Base-by-base conservation (phyloP, 2,888 invertebrate genomes). In the Adelphocoris suturalis region DNA sequence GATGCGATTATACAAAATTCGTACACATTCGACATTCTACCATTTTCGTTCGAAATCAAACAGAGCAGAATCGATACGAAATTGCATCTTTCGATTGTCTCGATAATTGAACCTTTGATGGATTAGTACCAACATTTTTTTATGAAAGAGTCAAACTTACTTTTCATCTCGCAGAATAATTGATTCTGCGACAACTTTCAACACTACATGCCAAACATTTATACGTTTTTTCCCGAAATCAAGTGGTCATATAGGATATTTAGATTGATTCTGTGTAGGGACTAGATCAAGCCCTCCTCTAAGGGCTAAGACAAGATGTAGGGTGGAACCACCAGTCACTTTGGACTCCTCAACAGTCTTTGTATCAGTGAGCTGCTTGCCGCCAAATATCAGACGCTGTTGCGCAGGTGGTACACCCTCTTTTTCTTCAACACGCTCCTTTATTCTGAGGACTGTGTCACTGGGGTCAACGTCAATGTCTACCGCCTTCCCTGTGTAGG, bases 401-500 rank as follows among this genome's bases (percentile, higher is more conserved):
- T 89, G 89, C 19, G 47, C 84, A 12, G 89, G 89, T n/a, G 89
- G 89, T 9, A 89, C 61, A 3, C 89, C 89, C 23, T 89, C 89
- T 75, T 68, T 52, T 52, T 84, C 89, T 27, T 89, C 84, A 23
- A 89, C 81, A 11, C 76, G 46, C 85, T 89, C 89, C 23, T 89
- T 89, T 0, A 89, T 84, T 16, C 81, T 23, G 28, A 27, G 28
- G 19, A 89, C 84, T 5, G 52, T 89, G 52, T 89, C 89, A 19
- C 52, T 52, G 12, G 84, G 48, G 7, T 89, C 89, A 11, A 89
- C 76, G 27, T 76, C 84, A 12, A 89, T 47, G 28, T 89, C 89
- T 9, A 89, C 19, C 47, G 75, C 75, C 75, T 89, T 89, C 19
- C 89, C 89, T 13, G 84, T 89, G 55, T 80, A 76, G n/a, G 89